Evolutionary conservation across 1,140 invertebrate species (phyloP).

Genomic region (Bombus polaris): DNA sequence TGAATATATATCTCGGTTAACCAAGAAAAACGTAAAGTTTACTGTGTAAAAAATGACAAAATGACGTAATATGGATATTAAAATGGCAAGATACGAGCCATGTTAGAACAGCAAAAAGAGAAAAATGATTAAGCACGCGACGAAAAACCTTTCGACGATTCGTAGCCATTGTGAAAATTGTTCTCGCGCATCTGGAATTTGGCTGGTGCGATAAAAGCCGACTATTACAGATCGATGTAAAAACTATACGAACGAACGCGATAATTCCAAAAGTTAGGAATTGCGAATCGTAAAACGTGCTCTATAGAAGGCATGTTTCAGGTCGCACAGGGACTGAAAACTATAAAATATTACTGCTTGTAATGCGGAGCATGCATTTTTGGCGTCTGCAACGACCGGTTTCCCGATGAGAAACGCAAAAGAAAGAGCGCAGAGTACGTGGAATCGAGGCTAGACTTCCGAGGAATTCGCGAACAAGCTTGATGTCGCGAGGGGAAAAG

Average conservation of each 20-base stretch:
- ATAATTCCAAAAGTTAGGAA: slow-evolving; percentile 69
- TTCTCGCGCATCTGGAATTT: not conserved
- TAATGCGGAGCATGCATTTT: slow-evolving; percentile 75
- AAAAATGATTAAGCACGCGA: not conserved
- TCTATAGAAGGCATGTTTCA: slow-evolving; percentile 70
- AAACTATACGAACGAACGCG: not conserved
- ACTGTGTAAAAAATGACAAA: not conserved
- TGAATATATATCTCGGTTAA: not conserved
- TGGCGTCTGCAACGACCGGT: slow-evolving; percentile 21
- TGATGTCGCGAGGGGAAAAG: slow-evolving; percentile 13
- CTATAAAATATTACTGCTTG: slow-evolving; percentile 77
- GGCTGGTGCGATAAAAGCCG: not conserved
- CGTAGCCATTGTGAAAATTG: too few species aligned
- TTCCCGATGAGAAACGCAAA: slow-evolving; percentile 11
- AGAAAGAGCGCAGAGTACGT: slow-evolving; percentile 31
- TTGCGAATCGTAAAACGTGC: slow-evolving; percentile 74
- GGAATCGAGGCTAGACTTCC: slow-evolving; percentile 37
- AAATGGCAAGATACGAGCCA: slow-evolving; percentile 5
- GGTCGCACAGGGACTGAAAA: slow-evolving; percentile 59
- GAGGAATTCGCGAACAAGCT: slow-evolving; percentile 3
- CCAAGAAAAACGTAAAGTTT: not conserved
- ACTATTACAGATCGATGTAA: not conserved
- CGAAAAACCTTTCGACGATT: not conserved
- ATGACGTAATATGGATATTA: slow-evolving; percentile 6
- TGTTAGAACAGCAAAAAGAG: not conserved